phyloP scores from a whole-genome alignment of 2,888 invertebrate genomes.

The Polyommatus icarus region DNA sequence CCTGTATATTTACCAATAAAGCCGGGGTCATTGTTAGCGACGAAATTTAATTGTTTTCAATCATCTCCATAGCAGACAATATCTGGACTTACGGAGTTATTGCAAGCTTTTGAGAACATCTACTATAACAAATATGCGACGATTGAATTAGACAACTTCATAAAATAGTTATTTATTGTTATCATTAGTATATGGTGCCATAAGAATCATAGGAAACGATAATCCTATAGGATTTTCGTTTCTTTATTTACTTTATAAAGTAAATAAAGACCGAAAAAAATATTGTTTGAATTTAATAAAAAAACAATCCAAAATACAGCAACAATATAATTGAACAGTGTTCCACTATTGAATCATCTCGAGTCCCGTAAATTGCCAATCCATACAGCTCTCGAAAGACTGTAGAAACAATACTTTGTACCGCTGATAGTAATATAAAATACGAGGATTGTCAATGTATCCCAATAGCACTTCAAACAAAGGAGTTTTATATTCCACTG shows the following conservation, averaged over 20 bases:
- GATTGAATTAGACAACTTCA: neutral
- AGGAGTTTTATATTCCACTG: conserved; percentile 22
- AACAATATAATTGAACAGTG: neutral
- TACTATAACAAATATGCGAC: neutral
- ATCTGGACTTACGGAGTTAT: neutral
- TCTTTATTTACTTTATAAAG: no score
- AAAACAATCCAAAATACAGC: neutral
- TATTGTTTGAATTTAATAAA: neutral
- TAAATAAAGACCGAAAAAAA: no score
- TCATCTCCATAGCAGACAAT: conserved; percentile 14
- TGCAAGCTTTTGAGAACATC: neutral
- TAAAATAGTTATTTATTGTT: neutral
- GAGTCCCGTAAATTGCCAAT: neutral
- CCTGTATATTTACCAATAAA: conserved; percentile 49
- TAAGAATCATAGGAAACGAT: no score
- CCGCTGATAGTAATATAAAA: conserved; percentile 4
- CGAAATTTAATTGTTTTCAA: conserved; percentile 33
- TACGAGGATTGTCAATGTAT: conserved; percentile 9
- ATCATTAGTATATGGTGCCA: no score
- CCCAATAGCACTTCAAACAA: conserved; percentile 22
- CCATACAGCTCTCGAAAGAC: neutral
- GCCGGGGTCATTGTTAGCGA: conserved; percentile 38
- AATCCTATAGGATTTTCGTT: no score
- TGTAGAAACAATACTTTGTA: conserved; percentile 13
- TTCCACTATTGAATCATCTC: neutral